Base-by-base conservation (phyloP, 2,888 invertebrate genomes). In the Erynnis tages region DNA sequence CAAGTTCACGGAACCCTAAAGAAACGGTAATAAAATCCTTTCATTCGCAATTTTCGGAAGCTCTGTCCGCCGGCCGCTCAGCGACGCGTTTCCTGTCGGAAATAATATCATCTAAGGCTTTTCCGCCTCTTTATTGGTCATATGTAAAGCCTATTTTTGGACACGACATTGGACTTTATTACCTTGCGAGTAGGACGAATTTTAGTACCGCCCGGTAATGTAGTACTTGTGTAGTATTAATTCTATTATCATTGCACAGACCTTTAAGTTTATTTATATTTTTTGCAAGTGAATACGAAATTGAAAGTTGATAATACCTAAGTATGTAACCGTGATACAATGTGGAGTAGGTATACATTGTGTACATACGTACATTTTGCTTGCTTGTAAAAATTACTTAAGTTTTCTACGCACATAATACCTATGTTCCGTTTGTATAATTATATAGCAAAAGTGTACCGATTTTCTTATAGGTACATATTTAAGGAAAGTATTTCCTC, bases 81-180 rank as follows among this genome's bases (percentile, higher is more conserved):
- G 60, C 60, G 56, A 56, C 61, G 58, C 30, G 55, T 57, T 53
- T 70, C 66, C 63, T 68, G 69, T 69, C 76, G 82, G 82, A 84
- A 77, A 75, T 75, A 73, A 82, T 81, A 79, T 71, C 74, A 72
- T 73, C 73, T 75, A 77, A 79, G 76, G 72, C 46, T 76, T 82
- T 84, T 78, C 83, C 81, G 76, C 65, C 71, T 76, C 76, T 82
- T 84, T 82, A 81, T 82, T 75, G 73, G 70, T 60, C 66, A 70
- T 77, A 71, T 66, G 67, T 71, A 71, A 70, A 66, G 64, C 13
- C 32, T 29, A 13, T 29, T 41, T 40, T 17, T 32, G 29, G 38
- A 21, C 45, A 27, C 32, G 27, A 49, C 40, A 41, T 40, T 49
- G 11, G 23, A 34, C 38, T 48, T 47, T 47, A 48, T 38, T 29